Base-by-base conservation (phyloP, 1,140 invertebrate species). In the Drosophila subpulchrella region DNA sequence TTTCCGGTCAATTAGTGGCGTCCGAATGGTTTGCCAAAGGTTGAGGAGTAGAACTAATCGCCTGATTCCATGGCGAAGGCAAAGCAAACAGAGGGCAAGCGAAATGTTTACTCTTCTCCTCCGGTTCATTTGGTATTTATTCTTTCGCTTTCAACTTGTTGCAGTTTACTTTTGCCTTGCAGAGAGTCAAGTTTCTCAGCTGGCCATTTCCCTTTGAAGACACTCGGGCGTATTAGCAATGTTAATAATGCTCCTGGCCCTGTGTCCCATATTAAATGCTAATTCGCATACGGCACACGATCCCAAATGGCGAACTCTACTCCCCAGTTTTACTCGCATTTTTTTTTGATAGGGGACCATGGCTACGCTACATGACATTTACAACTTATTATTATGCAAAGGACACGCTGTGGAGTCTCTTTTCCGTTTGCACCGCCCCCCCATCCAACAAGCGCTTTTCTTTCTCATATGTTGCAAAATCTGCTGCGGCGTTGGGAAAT, bases 321-420 rank as follows among this genome's bases (percentile, higher is more conserved):
- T 15, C 11, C 7, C 34, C 32, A 34, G 32, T 10, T 34, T 32
- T 10, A 10, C 32, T 10, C 7, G 10, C 30, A 12, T 47, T 62
- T 67, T 46, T 71, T 39, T 73, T 30, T 55, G 55, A 72, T 27
- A 39, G 44, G 34, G 60, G 58, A 27, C 74, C 51, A 63, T 46
- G 44, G 58, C 42, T 66, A 68, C 75, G 66, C 83, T 88, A 88
- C 83, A 83, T 83, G 83, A 83, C 83, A 88, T 79, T 82, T 86
- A 86, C 83, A 86, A 88, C 83, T 74, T 86, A 86, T 86, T 86
- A 86, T 86, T 86, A 86, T 86, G 83, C 83, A 86, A 86, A 86
- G 83, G 83, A 86, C 79, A 88, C 79, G 83, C 75, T 71, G n/a
- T 46, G 55, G 72, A 79, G 76, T 83, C 62, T 67, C 78, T 80